Conservation (phyloP, 2,797 vertebrate species). For the Hyperoplus lanceolatus region DNA sequence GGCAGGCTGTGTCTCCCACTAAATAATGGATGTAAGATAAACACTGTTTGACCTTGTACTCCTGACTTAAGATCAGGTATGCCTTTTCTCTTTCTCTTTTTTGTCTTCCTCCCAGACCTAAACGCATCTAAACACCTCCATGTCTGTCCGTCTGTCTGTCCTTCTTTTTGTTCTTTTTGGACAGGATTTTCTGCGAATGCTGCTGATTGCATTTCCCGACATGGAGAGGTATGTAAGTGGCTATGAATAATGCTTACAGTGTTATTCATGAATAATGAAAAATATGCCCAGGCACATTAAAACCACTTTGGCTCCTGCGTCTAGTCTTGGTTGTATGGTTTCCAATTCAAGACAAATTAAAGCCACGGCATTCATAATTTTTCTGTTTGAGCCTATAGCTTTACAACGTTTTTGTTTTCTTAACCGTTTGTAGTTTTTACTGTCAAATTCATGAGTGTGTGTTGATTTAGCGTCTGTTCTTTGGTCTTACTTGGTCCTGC, state of each 20-base stretch:
- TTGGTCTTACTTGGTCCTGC: constrained; percentile 41
- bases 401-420: constrained; percentile 2
- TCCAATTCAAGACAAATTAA: constrained; percentile 32
- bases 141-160: constrained; percentile 41
- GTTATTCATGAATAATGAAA: constrained; percentile 70
- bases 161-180: constrained; percentile 46
- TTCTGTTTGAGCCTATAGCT: constrained; percentile 18
- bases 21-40: constrained; percentile 76
- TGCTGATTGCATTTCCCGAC: constrained; percentile 90
- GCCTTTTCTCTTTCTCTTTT: constrained; percentile 54
- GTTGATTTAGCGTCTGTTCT: constrained; percentile 45
- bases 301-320: constrained; percentile 36
- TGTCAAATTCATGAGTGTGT: constrained; percentile 45
- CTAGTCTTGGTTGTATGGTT: constrained; percentile 23
- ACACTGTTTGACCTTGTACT: constrained; percentile 68
- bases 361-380: constrained; percentile 39
- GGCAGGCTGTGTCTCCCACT: constrained; percentile 59
- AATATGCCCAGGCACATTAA: constrained; percentile 36
- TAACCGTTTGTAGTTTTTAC: constrained; percentile 29
- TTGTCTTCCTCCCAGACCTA: constrained; percentile 51
- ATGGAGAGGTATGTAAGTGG: constrained; percentile 87
- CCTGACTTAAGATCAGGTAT: constrained; percentile 65
- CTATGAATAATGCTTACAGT: constrained; percentile 52
- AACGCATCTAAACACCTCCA: constrained; percentile 20
- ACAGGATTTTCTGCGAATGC: constrained; percentile 94